Evolutionary conservation across 2,113 vertebrate species (phyloP), one percentile per base, ranked within the genome.

Genomic region (Acanthochromis polyacanthus): DNA sequence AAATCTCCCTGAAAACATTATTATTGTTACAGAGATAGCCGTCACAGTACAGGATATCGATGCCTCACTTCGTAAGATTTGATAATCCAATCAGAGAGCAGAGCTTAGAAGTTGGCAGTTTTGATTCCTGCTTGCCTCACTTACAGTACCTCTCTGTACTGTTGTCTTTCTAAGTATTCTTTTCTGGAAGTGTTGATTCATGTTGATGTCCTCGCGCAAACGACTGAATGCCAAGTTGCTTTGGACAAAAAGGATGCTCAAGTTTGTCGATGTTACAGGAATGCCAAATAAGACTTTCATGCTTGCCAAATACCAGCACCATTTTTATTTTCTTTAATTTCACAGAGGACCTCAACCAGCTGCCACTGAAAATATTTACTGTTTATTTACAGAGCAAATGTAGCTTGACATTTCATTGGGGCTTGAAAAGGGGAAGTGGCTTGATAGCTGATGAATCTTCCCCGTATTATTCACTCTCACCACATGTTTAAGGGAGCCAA

Each of bases 391-490:
- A 36, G 32, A 36, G 32, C 32, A 36, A 36, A 36, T 36, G 32
- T 36, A 36, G 32, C 32, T 36, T 36, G 32, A 80, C 52, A 36
- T 68, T 62, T 62, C 19, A 66, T 11, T 22, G 11, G 19, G 51
- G 36, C 72, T 20, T 22, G n/a, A 50, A 59, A 36, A 43, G 51
- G 28, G 60, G 43, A 50, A 23, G 50, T 48, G 25, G 19, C 22
- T 45, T 40, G 22, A 36, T 25, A 58, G 19, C 19, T 45, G 32
- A 38, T 59, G 22, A 61, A 56, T 57, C 25, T 4, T 32, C 12
- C 19, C 52, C 36, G 12, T 23, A 55, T 22, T 11, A n/a, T 60
- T 78, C 22, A 16, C 63, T 72, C 59, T 40, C 8, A 78, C 20
- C 5, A 16, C 43, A 40, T 57, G 19, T 60, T 10, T 56, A 23